phyloP scores from a whole-genome alignment of 2,797 vertebrate genomes.

The Diplodus puntazzo region DNA sequence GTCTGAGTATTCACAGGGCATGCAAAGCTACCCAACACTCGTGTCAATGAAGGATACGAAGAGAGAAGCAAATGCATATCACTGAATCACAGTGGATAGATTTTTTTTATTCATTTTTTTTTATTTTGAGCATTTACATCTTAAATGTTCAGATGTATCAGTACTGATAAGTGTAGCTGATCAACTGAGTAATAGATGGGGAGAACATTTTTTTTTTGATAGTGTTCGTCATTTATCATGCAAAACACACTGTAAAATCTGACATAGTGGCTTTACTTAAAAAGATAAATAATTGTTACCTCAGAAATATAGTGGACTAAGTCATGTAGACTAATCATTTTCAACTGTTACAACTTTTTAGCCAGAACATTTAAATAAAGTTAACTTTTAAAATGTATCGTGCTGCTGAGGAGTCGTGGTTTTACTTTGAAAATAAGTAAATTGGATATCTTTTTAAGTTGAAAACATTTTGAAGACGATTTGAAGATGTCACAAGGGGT shows the following conservation, averaged over 20 bases:
- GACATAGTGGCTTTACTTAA: too few species aligned
- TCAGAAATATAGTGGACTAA: too few species aligned
- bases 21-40: constrained; percentile 64
- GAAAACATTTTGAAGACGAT: not conserved
- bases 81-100: constrained; percentile 1
- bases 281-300: too few species aligned
- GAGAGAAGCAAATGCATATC: constrained; percentile 43
- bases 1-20: constrained; percentile 39
- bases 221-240: not conserved
- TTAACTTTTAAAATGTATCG: too few species aligned
- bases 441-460: too few species aligned
- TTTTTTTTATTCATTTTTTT: not conserved
- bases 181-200: not conserved
- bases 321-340: too few species aligned
- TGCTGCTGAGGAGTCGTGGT: too few species aligned
- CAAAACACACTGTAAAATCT: too few species aligned
- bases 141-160: not conserved
- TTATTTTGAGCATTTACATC: not conserved
- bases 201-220: not conserved
- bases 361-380: too few species aligned
- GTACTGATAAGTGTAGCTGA: not conserved
- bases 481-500: too few species aligned
- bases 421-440: too few species aligned
- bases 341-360: too few species aligned
- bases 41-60: constrained; percentile 24